Evolutionary conservation across 2,888 invertebrate species (phyloP), one percentile per base, ranked within the genome.

Genomic region (Conistra vaccinii): DNA sequence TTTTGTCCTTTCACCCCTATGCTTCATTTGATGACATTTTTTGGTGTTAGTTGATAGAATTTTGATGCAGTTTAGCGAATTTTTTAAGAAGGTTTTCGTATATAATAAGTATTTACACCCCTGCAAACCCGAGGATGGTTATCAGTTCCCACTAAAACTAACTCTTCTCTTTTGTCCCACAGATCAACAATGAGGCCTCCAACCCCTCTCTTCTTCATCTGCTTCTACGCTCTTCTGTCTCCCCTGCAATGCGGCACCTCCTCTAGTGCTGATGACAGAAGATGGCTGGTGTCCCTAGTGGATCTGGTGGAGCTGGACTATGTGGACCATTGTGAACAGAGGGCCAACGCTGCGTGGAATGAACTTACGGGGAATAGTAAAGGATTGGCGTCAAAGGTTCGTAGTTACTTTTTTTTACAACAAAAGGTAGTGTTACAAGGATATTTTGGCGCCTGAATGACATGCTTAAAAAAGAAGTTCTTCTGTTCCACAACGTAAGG

Each of bases 291-390:
- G 10, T 93, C 95, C 0, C 86, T 96, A 17, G 89, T 97, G 20
- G 95, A 96, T 23, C 87, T 96, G 23, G 93, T 97, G 17, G 96
- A 97, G 80, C 75, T 96, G 84, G 97, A 97, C 66, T 96, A 96
- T 69, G 95, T 95, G 65, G 97, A 97, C 75, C 93, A 93, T 53
- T 97, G 97, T 77, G 94, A 93, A 57, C 91, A 92, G 72, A 89
- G 93, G 58, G 95, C 96, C 1, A 89, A 88, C 14, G 95, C 96
- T 0, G 87, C 93, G 9, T 96, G 96, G 95, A 92, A 93, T 45
- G 95, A 96, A 83, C 93, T 96, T 3, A 89, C 92, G 45, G 95
- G 94, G 0, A 91, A 90, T 53, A 89, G 83, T 69, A 93, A 94
- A 77, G 95, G 94, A 45, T 84, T 95, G 35, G 80, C 92, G 35